Evolutionary conservation across 1,140 invertebrate species (phyloP), one percentile per base, ranked within the genome.

Genomic region (Galleria mellonella): DNA sequence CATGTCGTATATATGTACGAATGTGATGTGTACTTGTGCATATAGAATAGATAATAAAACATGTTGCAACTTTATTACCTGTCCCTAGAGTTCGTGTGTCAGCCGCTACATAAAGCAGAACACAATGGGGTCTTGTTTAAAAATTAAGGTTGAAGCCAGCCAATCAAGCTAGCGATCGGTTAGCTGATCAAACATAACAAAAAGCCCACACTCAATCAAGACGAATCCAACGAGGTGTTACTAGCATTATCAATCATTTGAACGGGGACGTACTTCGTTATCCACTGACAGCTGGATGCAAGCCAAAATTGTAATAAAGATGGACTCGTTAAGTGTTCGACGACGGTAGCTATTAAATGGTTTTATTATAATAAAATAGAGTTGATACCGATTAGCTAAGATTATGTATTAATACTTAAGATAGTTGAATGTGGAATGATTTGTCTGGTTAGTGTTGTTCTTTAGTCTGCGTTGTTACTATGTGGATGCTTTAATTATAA

Each of bases 181-280:
- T 83, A 72, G 68, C 69, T 72, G 70, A 72, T 72, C 75, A 83
- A 78, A 78, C 63, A 74, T 56, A 73, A 75, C 71, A 76, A 79
- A 83, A 79, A 76, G 64, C 65, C 66, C 60, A 73, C 71, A 66
- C 68, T 73, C 78, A 81, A 83, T 81, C 74, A 83, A 65, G 56
- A 71, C 55, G 51, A 53, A 71, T 65, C 58, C 65, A 70, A 61
- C 57, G 72, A 76, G 73, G 73, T 78, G 76, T 73, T 78, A 71
- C 61, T 60, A 67, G 55, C 55, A 62, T 66, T 67, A 83, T 83
- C 73, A 79, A 81, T 83, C 79, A 83, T 72, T 40, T 52, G 51
- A 55, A 55, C 50, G 57, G 68, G 61, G 63, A 64, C 66, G 44
- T 37, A 47, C 59, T 69, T 74, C 68, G 73, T 75, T 81, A 79